A percentile compares a stretch with the other conserved stretches of the same genome.
Conservation (phyloP, 2,113 vertebrate genomes). For the Kryptolebias marmoratus region DNA sequence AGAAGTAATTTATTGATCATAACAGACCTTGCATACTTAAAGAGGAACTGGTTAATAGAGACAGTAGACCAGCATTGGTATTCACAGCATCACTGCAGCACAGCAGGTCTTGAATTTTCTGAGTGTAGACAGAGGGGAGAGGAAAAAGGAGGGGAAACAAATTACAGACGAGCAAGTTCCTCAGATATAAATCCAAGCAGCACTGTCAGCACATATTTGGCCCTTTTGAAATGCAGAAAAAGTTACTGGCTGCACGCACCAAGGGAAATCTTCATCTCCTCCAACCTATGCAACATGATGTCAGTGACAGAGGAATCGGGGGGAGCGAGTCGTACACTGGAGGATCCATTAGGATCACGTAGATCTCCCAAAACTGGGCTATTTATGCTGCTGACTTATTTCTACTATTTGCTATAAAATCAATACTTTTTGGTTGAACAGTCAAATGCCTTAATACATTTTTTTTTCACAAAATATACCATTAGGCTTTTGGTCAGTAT, state of each 20-base stretch:
- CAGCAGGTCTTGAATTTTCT: constrained; percentile 35
- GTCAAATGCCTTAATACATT: not conserved
- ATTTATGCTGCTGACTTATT: constrained; percentile 30
- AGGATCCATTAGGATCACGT: constrained; percentile 31
- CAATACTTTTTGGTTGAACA: constrained; percentile 13
- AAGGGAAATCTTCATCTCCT: constrained; percentile 43
- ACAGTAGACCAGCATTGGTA: constrained; percentile 20
- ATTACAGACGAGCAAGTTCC: constrained; percentile 36
- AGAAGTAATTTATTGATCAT: constrained; percentile 18
- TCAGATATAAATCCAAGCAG: constrained; percentile 41
- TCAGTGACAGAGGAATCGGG: constrained; percentile 11
- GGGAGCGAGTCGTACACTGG: not conserved
- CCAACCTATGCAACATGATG: constrained; percentile 1
- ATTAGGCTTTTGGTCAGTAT: constrained; percentile 17
- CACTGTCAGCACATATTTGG: constrained; percentile 58
- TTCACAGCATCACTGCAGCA: constrained; percentile 28
- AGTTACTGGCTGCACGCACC: constrained; percentile 36
- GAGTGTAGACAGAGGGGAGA: not conserved
- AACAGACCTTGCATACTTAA: not conserved
- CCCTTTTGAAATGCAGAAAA: constrained; percentile 32
- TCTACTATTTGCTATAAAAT: constrained; percentile 14
- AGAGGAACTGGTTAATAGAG: constrained; percentile 3
- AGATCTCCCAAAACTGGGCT: constrained; percentile 11
- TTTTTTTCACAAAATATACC: constrained; percentile 15
- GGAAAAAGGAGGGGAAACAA: constrained; percentile 4